Evolutionary conservation across 2,888 invertebrate species (phyloP).

Genomic region (Amiota mariae): DNA sequence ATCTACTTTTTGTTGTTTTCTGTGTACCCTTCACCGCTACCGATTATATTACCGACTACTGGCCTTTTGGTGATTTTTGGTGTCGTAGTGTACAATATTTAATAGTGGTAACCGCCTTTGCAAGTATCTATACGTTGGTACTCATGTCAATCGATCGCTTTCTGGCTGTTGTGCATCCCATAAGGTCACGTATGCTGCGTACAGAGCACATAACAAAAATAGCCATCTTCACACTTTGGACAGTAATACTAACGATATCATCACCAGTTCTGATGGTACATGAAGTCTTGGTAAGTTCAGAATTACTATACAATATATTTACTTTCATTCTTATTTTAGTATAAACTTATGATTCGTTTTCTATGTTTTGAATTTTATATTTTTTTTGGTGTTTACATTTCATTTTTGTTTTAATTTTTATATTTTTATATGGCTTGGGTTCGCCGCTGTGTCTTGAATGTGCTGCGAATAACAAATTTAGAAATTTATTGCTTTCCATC

Average conservation of each 20-base stretch:
- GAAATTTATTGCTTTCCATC: slow-evolving; percentile 69
- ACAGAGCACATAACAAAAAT: slow-evolving; percentile 86
- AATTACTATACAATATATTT: background rate
- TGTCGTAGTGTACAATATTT: slow-evolving; percentile 93
- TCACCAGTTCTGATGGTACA: slow-evolving; percentile 84
- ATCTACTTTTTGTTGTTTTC: slow-evolving; percentile 90
- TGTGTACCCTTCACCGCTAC: slow-evolving; percentile 95
- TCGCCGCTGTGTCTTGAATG: slow-evolving; percentile 43
- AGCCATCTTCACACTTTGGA: slow-evolving; percentile 86
- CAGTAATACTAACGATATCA: slow-evolving; percentile 82
- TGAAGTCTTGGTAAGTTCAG: slow-evolving; percentile 77
- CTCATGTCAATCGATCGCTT: slow-evolving; percentile 94
- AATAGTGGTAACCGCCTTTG: slow-evolving; percentile 91
- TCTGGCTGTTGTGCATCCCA: slow-evolving; percentile 93
- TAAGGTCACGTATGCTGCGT: slow-evolving; percentile 86
- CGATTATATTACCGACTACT: slow-evolving; percentile 86
- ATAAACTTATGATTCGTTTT: background rate
- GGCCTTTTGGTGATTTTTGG: slow-evolving; percentile 92
- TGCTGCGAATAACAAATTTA: slow-evolving; percentile 61
- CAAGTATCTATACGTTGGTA: slow-evolving; percentile 93
- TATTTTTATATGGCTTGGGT: background rate
- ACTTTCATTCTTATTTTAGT: too few species aligned
- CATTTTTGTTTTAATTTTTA: slow-evolving; percentile 9
- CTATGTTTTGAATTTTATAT: background rate
- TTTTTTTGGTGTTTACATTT: background rate